phyloP scores from a whole-genome alignment of 2,797 vertebrate genomes.

The Graptemys geographica region DNA sequence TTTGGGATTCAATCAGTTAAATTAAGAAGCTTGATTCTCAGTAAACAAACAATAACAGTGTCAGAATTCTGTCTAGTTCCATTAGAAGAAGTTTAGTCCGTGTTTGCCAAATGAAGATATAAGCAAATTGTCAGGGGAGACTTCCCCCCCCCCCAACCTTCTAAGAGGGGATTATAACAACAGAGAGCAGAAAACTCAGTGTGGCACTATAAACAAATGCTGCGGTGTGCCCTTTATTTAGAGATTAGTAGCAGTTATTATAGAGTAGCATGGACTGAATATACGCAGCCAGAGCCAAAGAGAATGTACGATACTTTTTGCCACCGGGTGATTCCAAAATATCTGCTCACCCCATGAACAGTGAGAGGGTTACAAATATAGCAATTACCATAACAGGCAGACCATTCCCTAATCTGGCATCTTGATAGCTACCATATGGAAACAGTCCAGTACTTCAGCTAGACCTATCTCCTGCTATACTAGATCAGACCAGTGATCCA shows the following conservation, averaged over 20 bases:
- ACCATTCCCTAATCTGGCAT: conserved; percentile 29
- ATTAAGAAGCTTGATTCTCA: conserved; percentile 67
- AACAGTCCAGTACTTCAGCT: background rate
- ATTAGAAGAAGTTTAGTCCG: conserved; percentile 75
- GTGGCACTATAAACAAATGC: conserved; percentile 74
- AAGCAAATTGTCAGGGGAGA: conserved; percentile 70
- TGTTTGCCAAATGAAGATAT: conserved; percentile 72
- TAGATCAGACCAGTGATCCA: background rate
- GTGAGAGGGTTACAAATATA: background rate
- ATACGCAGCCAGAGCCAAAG: conserved; percentile 33
- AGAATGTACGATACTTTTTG: conserved; percentile 65
- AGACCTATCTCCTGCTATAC: background rate
- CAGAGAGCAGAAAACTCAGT: conserved; percentile 61
- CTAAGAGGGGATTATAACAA: conserved; percentile 65
- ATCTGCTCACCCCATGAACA: conserved; percentile 22
- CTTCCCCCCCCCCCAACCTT: conserved; percentile 41
- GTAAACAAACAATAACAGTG: conserved; percentile 76
- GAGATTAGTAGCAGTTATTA: conserved; percentile 70
- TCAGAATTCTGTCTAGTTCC: conserved; percentile 70
- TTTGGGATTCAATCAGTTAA: conserved; percentile 65
- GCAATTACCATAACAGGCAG: background rate
- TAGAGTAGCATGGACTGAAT: background rate
- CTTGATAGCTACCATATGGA: conserved; percentile 36
- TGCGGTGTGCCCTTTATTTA: conserved; percentile 70
- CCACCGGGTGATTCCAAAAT: conserved; percentile 7